Percentiles rank a stretch among this genome's conserved stretches.
Evolutionary conservation across 2,888 invertebrate genomes (phyloP).

Genomic region (Eupeodes luniger): DNA sequence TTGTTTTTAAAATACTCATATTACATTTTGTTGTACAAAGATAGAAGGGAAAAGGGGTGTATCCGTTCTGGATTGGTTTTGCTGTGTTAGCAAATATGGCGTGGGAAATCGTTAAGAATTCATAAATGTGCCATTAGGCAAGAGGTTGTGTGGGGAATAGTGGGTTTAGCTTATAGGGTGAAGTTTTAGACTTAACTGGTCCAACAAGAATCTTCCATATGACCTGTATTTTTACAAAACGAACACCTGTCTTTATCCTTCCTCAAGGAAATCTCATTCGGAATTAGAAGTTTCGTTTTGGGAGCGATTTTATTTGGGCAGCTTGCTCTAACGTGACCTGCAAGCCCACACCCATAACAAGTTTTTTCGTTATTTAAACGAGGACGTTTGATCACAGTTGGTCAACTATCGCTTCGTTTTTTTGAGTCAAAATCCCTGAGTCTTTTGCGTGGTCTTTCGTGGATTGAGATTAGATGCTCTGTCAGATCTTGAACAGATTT

Average conservation of each 20-base stretch:
- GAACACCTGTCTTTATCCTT: not conserved
- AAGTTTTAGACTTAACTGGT: too few species aligned
- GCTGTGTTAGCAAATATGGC: too few species aligned
- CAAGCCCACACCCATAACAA: conserved; percentile 3
- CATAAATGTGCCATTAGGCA: too few species aligned
- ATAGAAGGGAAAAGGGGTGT: too few species aligned
- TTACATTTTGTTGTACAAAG: too few species aligned
- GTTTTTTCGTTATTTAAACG: not conserved
- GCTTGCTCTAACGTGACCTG: not conserved
- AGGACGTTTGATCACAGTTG: not conserved
- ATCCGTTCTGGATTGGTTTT: too few species aligned
- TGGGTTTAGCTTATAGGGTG: too few species aligned
- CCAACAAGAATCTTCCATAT: too few species aligned
- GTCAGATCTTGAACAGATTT: conserved; percentile 32
- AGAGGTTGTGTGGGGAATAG: too few species aligned
- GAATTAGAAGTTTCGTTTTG: not conserved
- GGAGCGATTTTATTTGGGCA: not conserved
- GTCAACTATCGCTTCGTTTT: not conserved
- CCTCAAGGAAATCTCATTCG: not conserved
- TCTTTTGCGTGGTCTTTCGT: conserved; percentile 7
- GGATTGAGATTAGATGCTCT: conserved; percentile 28
- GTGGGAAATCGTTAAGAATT: too few species aligned
- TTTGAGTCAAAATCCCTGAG: too few species aligned
- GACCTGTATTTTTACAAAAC: not conserved
- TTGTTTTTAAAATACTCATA: too few species aligned